Evolutionary conservation across 2,797 vertebrate genomes (phyloP).

Genomic region (Tokudaia tokunoshimensis): DNA sequence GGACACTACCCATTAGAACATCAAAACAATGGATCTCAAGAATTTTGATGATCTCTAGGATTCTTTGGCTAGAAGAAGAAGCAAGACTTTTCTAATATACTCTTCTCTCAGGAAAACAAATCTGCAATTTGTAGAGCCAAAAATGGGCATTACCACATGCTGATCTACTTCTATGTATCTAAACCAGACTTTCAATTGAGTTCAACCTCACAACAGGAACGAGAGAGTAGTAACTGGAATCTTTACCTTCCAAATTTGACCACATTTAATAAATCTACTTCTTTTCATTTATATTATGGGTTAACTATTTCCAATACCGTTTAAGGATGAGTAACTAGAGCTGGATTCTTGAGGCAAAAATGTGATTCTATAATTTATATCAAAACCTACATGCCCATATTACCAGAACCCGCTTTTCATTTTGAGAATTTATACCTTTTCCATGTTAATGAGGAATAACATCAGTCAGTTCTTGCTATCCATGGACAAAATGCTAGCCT

Average conservation of each 20-base stretch:
- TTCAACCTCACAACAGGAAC: background rate
- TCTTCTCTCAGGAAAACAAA: background rate
- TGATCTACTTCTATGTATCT: background rate
- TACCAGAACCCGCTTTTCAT: background rate
- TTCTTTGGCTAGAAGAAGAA: background rate
- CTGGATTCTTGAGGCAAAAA: background rate
- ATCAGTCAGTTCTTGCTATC: background rate
- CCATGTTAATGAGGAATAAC: background rate
- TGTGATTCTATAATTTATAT: background rate
- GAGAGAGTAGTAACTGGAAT: too few species aligned
- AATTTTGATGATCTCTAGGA: background rate
- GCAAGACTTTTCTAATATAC: background rate
- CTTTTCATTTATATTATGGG: background rate
- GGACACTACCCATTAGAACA: background rate
- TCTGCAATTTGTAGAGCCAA: too few species aligned
- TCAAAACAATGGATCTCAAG: background rate
- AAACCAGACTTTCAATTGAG: background rate
- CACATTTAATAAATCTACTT: background rate
- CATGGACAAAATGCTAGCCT: background rate
- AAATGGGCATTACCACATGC: too few species aligned
- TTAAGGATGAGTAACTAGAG: background rate
- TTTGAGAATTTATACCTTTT: background rate
- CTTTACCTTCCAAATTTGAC: background rate
- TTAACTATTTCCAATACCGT: background rate
- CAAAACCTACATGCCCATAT: background rate